Conservation (phyloP, 2,888 invertebrate genomes). For the Cephus nigrinus region DNA sequence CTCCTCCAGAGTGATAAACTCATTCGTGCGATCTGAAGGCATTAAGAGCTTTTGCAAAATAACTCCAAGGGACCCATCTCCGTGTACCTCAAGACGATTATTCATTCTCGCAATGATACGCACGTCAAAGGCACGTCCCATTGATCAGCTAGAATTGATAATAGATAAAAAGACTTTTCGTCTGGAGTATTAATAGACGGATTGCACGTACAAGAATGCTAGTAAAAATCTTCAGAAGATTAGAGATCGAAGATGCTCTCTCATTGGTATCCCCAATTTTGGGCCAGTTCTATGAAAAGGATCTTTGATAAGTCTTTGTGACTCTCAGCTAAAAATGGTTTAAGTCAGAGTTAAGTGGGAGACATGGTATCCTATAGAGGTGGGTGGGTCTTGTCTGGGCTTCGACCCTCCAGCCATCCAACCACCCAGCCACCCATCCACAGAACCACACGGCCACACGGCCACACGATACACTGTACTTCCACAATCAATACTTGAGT, state of each 20-base stretch:
- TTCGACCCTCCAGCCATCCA: conserved; percentile 50
- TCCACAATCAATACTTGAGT: conserved; percentile 64
- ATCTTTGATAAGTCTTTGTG: background rate
- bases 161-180: background rate
- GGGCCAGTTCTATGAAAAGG: background rate
- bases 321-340: background rate
- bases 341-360: conserved; percentile 43
- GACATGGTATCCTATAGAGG: conserved; percentile 38
- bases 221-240: background rate
- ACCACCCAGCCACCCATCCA: conserved; percentile 7
- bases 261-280: background rate
- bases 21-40: no score
- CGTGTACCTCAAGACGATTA: background rate
- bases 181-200: background rate
- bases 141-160: background rate
- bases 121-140: background rate
- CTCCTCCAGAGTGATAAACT: background rate
- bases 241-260: background rate
- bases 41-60: no score
- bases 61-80: background rate
- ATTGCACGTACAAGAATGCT: background rate
- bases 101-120: background rate
- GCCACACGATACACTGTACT: conserved; percentile 51
- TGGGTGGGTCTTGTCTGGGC: conserved; percentile 58
- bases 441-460: conserved; percentile 43